Conservation (phyloP, 2,888 invertebrate genomes). For the Troglohyphantes excavatus region DNA sequence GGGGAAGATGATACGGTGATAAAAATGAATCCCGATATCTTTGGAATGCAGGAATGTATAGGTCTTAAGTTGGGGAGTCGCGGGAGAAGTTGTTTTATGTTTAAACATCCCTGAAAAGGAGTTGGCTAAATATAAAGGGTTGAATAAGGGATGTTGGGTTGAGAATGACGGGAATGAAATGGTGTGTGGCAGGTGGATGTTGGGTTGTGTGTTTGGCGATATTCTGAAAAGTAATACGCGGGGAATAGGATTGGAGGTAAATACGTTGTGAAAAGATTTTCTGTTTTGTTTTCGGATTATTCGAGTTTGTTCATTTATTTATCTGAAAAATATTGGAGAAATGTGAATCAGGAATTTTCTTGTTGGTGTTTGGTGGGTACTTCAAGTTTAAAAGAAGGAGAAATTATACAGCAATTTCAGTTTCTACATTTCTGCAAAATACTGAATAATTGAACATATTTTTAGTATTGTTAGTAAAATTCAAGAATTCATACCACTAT, state of each 20-base stretch:
- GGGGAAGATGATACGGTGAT: conserved; percentile 44
- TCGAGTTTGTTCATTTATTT: too few species aligned
- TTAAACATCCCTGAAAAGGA: conserved; percentile 30
- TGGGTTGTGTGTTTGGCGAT: background rate
- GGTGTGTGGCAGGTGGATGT: background rate
- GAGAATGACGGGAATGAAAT: too few species aligned
- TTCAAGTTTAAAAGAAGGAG: too few species aligned
- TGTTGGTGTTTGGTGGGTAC: too few species aligned
- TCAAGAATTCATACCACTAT: too few species aligned
- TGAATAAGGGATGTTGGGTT: background rate
- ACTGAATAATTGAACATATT: too few species aligned
- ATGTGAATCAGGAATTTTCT: too few species aligned
- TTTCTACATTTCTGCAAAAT: too few species aligned
- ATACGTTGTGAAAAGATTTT: background rate
- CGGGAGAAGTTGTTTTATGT: conserved; percentile 43
- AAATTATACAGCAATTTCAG: too few species aligned
- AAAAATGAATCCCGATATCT: conserved; percentile 60
- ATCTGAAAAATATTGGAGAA: too few species aligned
- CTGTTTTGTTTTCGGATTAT: too few species aligned
- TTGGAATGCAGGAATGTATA: conserved; percentile 39
- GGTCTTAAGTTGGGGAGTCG: conserved; percentile 19
- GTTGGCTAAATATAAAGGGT: conserved; percentile 32
- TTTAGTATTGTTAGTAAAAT: too few species aligned
- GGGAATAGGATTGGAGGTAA: background rate
- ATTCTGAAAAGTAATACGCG: background rate